Conservation (phyloP, 2,113 vertebrate genomes). For the Sorex araneus region DNA sequence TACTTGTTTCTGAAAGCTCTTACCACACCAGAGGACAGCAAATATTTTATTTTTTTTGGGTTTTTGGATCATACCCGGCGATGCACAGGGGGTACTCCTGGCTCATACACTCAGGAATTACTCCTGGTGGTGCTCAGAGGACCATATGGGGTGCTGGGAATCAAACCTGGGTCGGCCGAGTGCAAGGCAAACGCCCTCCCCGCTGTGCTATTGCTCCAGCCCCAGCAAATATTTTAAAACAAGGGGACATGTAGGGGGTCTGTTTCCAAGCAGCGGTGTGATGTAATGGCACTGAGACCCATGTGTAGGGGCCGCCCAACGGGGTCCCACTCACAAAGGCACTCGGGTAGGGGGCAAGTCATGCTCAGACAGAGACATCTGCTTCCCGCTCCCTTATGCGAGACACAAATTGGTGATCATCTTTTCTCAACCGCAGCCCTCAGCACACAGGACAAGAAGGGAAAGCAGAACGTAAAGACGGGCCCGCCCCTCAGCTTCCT, state of each 20-base stretch:
- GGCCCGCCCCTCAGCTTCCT: conserved; percentile 15
- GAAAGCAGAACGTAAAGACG: conserved; percentile 62
- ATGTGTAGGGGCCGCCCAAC: too few relatives aligned
- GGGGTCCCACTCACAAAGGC: conserved; percentile 62
- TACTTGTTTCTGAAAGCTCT: conserved; percentile 54
- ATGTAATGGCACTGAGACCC: neutral
- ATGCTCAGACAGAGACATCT: conserved; percentile 38
- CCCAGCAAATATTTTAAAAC: conserved; percentile 46
- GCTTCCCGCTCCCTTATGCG: conserved; percentile 34
- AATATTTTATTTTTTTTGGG: conserved; percentile 25
- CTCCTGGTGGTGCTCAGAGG: too few relatives aligned
- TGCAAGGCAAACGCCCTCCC: too few relatives aligned
- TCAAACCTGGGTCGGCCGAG: too few relatives aligned
- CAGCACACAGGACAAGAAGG: conserved; percentile 7
- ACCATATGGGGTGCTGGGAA: too few relatives aligned
- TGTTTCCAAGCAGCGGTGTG: conserved; percentile 24
- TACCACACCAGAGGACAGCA: neutral
- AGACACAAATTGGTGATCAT: conserved; percentile 49
- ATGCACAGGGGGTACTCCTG: too few relatives aligned
- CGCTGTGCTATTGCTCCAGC: too few relatives aligned
- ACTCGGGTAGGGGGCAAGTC: conserved; percentile 26
- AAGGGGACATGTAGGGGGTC: conserved; percentile 5
- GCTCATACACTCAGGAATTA: too few relatives aligned
- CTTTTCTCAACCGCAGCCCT: conserved; percentile 58
- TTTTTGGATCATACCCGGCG: too few relatives aligned